Evolutionary conservation across 1,140 invertebrate species (phyloP).

Genomic region (Magallana ariakensis): DNA sequence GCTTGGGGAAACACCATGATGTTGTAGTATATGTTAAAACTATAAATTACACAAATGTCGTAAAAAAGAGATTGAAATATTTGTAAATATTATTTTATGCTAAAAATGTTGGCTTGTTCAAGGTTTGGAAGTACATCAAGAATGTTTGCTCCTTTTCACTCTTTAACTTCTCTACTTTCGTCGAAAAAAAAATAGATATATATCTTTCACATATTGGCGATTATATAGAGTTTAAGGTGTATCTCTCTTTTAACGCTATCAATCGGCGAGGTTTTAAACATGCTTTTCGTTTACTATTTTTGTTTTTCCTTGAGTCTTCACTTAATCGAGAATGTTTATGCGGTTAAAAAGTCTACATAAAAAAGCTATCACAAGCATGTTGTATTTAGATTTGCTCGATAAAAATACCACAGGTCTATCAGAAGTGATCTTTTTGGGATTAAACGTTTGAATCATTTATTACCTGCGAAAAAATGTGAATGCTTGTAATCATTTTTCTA

Average conservation of each 20-base stretch:
- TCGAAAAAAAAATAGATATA: too few species aligned
- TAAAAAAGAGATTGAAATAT: slow-evolving; percentile 17
- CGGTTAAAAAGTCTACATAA: too few species aligned
- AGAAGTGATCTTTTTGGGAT: too few species aligned
- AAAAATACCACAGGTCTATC: too few species aligned
- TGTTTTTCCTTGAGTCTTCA: too few species aligned
- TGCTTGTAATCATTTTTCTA: too few species aligned
- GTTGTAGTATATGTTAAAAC: not conserved
- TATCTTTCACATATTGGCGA: not conserved
- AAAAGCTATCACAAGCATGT: too few species aligned
- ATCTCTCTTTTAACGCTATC: not conserved
- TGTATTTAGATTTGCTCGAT: too few species aligned
- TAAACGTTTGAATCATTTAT: too few species aligned
- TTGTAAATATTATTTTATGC: slow-evolving; percentile 22
- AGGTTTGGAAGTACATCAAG: not conserved
- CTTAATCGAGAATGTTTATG: too few species aligned
- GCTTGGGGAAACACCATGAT: not conserved
- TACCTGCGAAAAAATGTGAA: too few species aligned
- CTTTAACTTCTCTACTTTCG: too few species aligned
- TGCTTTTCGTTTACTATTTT: not conserved
- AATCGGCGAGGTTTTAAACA: not conserved
- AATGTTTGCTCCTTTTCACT: not conserved
- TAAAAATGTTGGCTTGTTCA: not conserved
- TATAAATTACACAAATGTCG: not conserved
- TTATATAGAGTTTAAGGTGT: not conserved